Evolutionary conservation across 2,888 invertebrate genomes (phyloP), one percentile per base, ranked within the genome.

Genomic region (Bibio marci): DNA sequence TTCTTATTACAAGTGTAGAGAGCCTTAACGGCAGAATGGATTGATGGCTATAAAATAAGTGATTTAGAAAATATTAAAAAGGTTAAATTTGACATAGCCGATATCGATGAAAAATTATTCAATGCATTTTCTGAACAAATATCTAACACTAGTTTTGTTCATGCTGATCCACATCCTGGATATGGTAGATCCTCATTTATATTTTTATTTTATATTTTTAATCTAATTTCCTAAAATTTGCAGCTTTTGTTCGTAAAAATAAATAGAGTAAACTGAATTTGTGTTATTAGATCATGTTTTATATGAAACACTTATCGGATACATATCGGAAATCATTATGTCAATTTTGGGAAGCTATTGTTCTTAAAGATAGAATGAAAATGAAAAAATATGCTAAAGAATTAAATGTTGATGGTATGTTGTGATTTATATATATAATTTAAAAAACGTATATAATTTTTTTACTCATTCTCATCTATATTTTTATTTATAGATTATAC

Each of bases 121-220:
- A 63, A 65, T 47, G 62, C 73, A 38, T 82, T 81, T 61, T 70
- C 78, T 1, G 72, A 80, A 51, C 82, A 82, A 59, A 80, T 82
- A 42, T 82, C 82, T 52, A 69, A 71, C 46, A 70, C 76, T 5
- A 82, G 82, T 5, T 82, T 81, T 58, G 78, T 82, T 4, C 82
- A 82, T 40, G 81, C 78, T 15, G 82, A 83, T 62, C 82, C 82
- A 4, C 82, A 82, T 65, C 76, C 81, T 30, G 81, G 81, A 51
- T 81, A 77, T 54, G 62, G 76, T 76, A 58, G n/a, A n/a, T n/a
- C n/a, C n/a, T n/a, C n/a, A n/a, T n/a, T n/a, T n/a, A n/a, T n/a
- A n/a, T n/a, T n/a, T n/a, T n/a, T n/a, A n/a, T n/a, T n/a, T n/a
- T n/a, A n/a, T n/a, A n/a, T n/a, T n/a, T n/a, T n/a, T n/a, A n/a